phyloP scores from a whole-genome alignment of 2,888 invertebrate genomes.

The Cephus runcator region DNA sequence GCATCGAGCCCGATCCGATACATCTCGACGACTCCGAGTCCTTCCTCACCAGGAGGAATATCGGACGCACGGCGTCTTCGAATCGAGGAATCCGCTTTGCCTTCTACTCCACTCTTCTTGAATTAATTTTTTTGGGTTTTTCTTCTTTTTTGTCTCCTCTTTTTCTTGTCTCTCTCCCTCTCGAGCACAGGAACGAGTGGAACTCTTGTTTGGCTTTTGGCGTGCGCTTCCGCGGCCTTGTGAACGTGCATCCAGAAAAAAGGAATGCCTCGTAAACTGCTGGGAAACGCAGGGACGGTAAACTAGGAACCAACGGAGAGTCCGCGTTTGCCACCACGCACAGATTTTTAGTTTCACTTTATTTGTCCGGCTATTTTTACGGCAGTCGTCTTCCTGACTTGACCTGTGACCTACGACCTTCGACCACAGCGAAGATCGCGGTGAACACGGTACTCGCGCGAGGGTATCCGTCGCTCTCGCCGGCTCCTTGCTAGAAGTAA shows the following conservation, averaged over 20 bases:
- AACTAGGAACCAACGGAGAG: background rate
- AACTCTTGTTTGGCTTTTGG: background rate
- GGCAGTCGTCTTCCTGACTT: background rate
- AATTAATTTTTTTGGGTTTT: background rate
- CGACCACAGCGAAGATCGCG: background rate
- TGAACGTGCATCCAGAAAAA: background rate
- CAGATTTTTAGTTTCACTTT: background rate
- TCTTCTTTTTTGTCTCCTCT: background rate
- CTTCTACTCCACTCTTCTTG: background rate
- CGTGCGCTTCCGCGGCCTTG: background rate
- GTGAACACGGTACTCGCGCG: background rate
- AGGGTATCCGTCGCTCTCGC: background rate
- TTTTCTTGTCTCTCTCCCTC: background rate
- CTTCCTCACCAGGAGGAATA: conserved; percentile 37
- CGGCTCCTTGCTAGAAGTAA: conserved; percentile 37
- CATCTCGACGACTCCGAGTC: conserved; percentile 3
- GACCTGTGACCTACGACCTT: background rate
- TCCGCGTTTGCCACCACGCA: background rate
- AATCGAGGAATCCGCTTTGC: conserved; percentile 1
- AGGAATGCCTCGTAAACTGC: background rate
- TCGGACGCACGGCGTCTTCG: conserved; percentile 1
- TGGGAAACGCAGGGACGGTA: background rate
- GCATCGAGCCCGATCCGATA: background rate
- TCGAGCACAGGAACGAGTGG: background rate
- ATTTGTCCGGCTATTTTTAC: background rate